These are phyloP conservation scores for Martes martes DNA, from an alignment of 2,113 vertebrate species.

Conservation along the genomic window DNA sequence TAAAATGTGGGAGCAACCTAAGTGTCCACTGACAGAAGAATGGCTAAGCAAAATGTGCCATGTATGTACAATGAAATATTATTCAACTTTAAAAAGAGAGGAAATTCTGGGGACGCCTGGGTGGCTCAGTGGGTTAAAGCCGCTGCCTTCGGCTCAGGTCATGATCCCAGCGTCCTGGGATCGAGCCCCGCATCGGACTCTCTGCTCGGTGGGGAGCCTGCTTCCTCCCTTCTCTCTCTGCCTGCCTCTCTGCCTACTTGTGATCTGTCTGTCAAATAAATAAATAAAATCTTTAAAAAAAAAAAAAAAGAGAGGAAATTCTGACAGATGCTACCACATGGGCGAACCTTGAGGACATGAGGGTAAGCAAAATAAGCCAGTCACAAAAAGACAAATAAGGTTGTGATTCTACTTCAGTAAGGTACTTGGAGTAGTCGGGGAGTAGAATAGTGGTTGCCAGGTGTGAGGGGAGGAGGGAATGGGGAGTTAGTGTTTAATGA, in stretches of 20 bases:
- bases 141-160: too few species aligned
- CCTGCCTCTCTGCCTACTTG: too few species aligned
- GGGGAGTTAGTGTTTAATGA: neutral
- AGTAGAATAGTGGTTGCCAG: neutral
- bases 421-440: neutral
- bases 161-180: too few species aligned
- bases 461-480: neutral
- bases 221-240: too few species aligned
- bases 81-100: neutral
- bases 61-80: neutral
- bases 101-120: too few species aligned
- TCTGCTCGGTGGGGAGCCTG: too few species aligned
- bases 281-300: too few species aligned
- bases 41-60: neutral
- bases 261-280: too few species aligned
- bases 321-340: neutral
- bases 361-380: neutral
- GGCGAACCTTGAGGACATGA: neutral
- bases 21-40: neutral
- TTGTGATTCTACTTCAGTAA: neutral
- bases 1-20: neutral
- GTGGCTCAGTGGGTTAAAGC: too few species aligned
- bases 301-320: neutral
- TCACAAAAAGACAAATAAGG: neutral
- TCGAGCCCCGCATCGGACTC: too few species aligned